A percentile compares a stretch with the other conserved stretches of the same genome.
Conservation (phyloP, 2,797 vertebrate genomes). For the Momotus momota region DNA sequence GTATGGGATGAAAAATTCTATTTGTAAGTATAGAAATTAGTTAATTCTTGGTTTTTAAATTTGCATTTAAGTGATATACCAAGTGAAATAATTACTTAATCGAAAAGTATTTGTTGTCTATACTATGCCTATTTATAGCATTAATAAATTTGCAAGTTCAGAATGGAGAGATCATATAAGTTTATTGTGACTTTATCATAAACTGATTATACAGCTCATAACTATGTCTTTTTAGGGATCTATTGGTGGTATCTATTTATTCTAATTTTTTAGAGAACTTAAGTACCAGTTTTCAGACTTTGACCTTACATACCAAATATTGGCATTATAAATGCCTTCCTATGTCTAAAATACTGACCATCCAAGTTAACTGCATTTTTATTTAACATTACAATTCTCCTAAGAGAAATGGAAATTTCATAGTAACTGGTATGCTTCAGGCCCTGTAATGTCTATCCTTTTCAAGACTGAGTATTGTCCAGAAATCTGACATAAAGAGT, state of each 20-base stretch:
- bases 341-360: neutral
- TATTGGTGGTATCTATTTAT: neutral
- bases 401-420: neutral
- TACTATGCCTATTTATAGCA: neutral
- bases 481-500: neutral
- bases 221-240: neutral
- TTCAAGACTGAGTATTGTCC: neutral
- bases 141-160: neutral
- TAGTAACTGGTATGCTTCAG: neutral
- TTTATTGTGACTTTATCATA: neutral
- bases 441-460: neutral
- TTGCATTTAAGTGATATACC: neutral
- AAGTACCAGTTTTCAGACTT: neutral
- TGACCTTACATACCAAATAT: neutral
- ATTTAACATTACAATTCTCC: neutral
- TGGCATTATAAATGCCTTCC: neutral
- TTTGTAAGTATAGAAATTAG: conserved; percentile 88
- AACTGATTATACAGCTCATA: neutral
- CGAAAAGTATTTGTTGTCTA: neutral
- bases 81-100: neutral
- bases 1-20: conserved; percentile 97
- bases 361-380: neutral
- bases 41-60: neutral
- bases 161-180: neutral
- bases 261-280: neutral